Conservation (phyloP, 2,888 invertebrate genomes). For the Parapristionchus giblindavisi region DNA sequence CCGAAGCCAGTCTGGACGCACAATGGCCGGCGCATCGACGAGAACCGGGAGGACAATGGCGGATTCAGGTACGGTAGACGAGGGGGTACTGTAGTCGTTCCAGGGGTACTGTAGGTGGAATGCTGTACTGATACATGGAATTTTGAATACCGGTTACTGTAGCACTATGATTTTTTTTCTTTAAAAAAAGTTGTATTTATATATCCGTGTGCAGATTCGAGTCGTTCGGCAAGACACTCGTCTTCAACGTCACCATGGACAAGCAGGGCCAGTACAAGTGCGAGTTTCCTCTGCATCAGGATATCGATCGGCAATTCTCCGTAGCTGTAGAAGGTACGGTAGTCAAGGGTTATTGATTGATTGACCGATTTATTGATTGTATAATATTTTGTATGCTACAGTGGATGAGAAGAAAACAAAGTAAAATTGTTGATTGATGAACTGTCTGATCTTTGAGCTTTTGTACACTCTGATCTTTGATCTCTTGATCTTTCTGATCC, state of each 20-base stretch:
- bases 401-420: not conserved
- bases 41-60: constrained; percentile 49
- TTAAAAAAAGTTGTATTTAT: constrained; percentile 18
- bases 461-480: no score
- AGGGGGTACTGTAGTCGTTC: not conserved
- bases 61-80: constrained; percentile 30
- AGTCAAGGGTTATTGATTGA: not conserved
- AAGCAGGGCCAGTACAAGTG: constrained; percentile 93
- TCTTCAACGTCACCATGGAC: constrained; percentile 85
- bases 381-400: not conserved
- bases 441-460: no score
- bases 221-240: constrained; percentile 67
- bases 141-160: not conserved
- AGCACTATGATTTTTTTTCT: not conserved
- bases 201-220: constrained; percentile 59
- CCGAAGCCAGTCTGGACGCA: constrained; percentile 67
- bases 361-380: not conserved
- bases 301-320: constrained; percentile 70
- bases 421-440: not conserved
- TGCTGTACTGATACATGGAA: not conserved
- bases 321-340: constrained; percentile 71
- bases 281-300: constrained; percentile 71
- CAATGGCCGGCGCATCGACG: constrained; percentile 65
- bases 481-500: not conserved
- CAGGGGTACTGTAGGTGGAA: not conserved